Conservation (phyloP, 2,888 invertebrate genomes). For the Nysson spinosus region DNA sequence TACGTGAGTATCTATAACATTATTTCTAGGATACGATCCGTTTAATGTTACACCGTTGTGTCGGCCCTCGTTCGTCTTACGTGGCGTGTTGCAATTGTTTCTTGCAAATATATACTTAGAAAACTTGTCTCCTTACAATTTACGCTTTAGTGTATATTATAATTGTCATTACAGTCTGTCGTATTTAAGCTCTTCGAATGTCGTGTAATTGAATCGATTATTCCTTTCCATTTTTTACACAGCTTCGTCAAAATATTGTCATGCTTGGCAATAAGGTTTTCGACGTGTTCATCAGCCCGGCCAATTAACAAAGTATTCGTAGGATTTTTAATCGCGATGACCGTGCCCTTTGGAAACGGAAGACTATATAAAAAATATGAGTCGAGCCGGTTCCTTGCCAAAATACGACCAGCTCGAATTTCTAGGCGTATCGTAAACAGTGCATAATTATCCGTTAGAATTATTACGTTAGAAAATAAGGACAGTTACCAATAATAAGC, state of each 20-base stretch:
- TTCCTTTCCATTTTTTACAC: constrained; percentile 28
- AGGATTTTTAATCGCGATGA: constrained; percentile 7
- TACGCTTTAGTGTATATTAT: constrained; percentile 54
- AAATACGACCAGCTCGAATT: background rate
- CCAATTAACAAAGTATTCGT: constrained; percentile 1
- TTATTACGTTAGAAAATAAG: constrained; percentile 41
- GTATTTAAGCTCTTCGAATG: constrained; percentile 69
- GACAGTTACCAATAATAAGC: constrained; percentile 52
- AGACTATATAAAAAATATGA: constrained; percentile 29
- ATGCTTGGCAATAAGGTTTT: constrained; percentile 57
- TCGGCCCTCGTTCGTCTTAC: constrained; percentile 51
- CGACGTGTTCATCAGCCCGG: constrained; percentile 9
- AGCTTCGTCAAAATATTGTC: constrained; percentile 68
- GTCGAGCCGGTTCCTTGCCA: background rate
- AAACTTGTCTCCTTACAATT: constrained; percentile 36
- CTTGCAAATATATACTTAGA: constrained; percentile 44
- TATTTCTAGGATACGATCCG: constrained; percentile 58
- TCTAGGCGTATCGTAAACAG: background rate
- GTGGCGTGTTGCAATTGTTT: constrained; percentile 33
- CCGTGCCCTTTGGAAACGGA: constrained; percentile 26
- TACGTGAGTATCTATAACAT: constrained; percentile 59
- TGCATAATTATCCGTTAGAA: background rate
- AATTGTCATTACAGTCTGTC: constrained; percentile 71
- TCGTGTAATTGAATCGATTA: constrained; percentile 56
- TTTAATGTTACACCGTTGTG: constrained; percentile 63